A percentile compares a stretch with the other conserved stretches of the same genome.
These are phyloP conservation scores for Artibeus lituratus DNA, from an alignment of 2,797 vertebrate genomes.

Conservation along the genomic window DNA sequence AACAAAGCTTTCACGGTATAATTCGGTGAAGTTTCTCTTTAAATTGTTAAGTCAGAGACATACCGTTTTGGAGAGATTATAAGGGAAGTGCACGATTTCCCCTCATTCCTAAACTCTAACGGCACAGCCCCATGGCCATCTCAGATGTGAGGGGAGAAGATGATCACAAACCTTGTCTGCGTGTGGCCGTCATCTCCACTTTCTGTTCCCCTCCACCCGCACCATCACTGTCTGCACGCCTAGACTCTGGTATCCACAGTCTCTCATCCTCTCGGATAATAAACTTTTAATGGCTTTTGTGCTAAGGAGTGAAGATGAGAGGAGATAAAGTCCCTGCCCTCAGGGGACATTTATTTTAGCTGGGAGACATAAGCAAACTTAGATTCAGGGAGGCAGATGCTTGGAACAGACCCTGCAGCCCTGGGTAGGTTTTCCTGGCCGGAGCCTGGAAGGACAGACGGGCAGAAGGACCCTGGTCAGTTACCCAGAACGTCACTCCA, in stretches of 20 bases:
- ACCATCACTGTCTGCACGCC: neutral
- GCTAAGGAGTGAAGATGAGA: neutral
- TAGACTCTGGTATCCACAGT: neutral
- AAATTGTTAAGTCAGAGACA: slow-evolving; percentile 1
- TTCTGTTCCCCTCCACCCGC: neutral
- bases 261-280: neutral
- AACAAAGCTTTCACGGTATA: neutral
- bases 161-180: neutral
- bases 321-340: neutral
- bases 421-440: neutral
- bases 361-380: neutral
- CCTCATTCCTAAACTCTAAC: neutral
- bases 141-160: neutral
- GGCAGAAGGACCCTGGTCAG: neutral
- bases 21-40: neutral
- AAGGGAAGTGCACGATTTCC: neutral
- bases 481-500: neutral
- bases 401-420: neutral
- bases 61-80: neutral
- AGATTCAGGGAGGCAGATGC: neutral
- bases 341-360: neutral
- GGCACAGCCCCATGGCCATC: neutral
- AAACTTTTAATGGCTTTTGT: neutral
- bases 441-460: neutral
- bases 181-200: accelerated